Conservation (phyloP, 2,888 invertebrate genomes). For the Drosophila bunnanda region DNA sequence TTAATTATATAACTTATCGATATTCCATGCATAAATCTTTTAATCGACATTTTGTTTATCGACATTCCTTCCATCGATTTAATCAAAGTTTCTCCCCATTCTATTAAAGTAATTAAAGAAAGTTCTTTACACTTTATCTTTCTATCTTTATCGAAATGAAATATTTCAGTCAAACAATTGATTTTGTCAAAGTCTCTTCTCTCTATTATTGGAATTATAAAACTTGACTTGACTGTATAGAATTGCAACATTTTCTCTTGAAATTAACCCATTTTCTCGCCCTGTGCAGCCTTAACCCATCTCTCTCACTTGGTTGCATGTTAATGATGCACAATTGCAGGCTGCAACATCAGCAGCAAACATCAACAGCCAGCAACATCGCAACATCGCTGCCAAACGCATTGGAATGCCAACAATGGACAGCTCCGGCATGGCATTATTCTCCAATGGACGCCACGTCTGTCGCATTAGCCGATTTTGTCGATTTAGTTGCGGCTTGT, state of each 20-base stretch:
- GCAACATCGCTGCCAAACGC: constrained; percentile 16
- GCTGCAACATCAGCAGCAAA: constrained; percentile 22
- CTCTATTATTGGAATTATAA: no score
- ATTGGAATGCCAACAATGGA: constrained; percentile 49
- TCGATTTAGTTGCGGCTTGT: constrained; percentile 41
- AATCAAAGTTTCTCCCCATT: not conserved
- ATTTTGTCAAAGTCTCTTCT: no score
- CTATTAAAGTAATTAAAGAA: not conserved
- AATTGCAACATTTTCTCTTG: not conserved
- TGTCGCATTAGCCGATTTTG: constrained; percentile 49
- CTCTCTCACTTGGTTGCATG: constrained; percentile 49
- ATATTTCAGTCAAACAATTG: no score
- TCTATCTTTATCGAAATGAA: no score
- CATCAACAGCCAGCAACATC: constrained; percentile 1
- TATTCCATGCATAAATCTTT: no score
- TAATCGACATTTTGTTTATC: no score
- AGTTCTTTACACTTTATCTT: no score
- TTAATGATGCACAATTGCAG: constrained; percentile 66
- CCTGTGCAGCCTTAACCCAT: constrained; percentile 4
- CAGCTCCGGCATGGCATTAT: constrained; percentile 12
- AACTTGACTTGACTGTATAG: no score
- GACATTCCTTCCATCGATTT: not conserved
- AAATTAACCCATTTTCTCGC: no score
- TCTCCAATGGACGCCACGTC: constrained; percentile 40
- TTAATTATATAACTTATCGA: not conserved